Percentiles rank a stretch among this genome's conserved stretches.
These are phyloP conservation scores for Canis aureus DNA, from an alignment of 2,113 vertebrate species.

Conservation along the genomic window DNA sequence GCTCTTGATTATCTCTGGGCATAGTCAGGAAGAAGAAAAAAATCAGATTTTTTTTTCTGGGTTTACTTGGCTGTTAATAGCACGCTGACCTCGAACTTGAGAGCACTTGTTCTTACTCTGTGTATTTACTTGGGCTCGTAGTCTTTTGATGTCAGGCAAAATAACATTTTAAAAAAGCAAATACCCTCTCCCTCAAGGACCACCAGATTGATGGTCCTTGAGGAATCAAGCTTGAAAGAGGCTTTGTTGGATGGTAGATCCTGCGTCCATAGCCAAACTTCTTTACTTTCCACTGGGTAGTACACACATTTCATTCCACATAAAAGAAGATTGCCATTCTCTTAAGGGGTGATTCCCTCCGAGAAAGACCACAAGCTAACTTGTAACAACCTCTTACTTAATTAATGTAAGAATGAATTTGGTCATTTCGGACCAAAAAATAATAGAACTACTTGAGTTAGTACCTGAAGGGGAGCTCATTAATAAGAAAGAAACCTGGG, in stretches of 20 bases:
- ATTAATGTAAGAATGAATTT: constrained; percentile 79
- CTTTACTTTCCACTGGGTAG: neutral
- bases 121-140: neutral
- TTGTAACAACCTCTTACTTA: constrained; percentile 79
- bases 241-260: neutral
- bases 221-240: neutral
- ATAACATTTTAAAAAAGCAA: neutral
- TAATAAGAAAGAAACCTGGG: constrained; percentile 80
- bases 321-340: constrained; percentile 52
- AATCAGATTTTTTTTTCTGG: neutral
- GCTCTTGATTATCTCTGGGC: neutral
- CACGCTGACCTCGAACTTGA: neutral
- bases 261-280: neutral
- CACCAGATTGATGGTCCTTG: neutral
- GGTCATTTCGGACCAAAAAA: constrained; percentile 82
- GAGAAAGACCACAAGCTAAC: constrained; percentile 77
- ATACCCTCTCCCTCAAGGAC: neutral
- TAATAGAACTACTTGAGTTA: constrained; percentile 80
- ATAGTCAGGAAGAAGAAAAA: neutral
- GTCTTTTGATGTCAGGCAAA: constrained; percentile 10
- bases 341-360: constrained; percentile 12
- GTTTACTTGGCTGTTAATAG: neutral
- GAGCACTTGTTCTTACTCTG: neutral
- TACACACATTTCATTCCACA: constrained; percentile 57
- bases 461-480: constrained; percentile 79